These are phyloP conservation scores for Ypsolopha sequella DNA, from an alignment of 2,888 invertebrate species.

Conservation along the genomic window DNA sequence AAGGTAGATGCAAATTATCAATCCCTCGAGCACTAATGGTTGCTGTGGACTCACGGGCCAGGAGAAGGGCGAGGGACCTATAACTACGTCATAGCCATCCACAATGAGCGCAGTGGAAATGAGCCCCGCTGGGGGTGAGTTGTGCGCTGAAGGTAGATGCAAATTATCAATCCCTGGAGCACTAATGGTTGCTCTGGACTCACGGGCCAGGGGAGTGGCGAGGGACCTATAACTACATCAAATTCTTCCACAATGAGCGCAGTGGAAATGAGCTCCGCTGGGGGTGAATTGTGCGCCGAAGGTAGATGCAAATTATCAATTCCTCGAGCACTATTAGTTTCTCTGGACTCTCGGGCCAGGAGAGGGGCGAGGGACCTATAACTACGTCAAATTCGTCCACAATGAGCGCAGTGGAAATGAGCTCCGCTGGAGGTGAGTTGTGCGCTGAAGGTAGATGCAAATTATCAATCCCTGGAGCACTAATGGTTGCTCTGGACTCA, in stretches of 20 bases:
- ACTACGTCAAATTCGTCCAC: too few species aligned
- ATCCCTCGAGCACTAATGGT: neutral
- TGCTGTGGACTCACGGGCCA: neutral
- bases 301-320: constrained; percentile 2
- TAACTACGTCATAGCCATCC: too few species aligned
- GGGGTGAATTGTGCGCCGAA: neutral
- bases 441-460: neutral
- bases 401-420: neutral
- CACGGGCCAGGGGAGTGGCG: neutral
- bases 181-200: neutral
- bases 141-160: neutral
- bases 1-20: constrained; percentile 2
- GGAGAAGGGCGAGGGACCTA: neutral
- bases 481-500: neutral
- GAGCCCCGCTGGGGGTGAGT: neutral
- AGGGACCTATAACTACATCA: too few species aligned
- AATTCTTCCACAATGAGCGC: too few species aligned
- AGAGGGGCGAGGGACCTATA: neutral
- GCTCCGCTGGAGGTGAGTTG: neutral
- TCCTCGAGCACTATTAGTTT: neutral
- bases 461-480: neutral
- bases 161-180: constrained; percentile 1
- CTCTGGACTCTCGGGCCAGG: neutral
- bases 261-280: neutral
- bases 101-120: neutral